These are phyloP conservation scores for Gambusia affinis DNA, from an alignment of 2,113 vertebrate genomes.

Conservation along the genomic window DNA sequence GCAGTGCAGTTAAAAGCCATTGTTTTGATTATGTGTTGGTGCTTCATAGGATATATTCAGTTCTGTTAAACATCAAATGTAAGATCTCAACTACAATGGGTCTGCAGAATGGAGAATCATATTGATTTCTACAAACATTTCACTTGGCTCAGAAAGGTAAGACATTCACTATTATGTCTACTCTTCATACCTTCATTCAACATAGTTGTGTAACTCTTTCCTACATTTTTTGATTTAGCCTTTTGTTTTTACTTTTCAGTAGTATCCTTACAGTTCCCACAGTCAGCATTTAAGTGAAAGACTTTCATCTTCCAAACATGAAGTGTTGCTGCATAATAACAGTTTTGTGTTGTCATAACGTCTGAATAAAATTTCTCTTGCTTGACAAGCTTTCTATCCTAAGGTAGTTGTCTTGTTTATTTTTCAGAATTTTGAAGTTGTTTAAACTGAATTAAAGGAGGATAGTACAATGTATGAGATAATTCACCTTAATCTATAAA, in stretches of 20 bases:
- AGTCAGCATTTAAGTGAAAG: conserved; percentile 26
- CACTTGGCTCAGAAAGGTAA: conserved; percentile 96
- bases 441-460: no score
- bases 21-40: conserved; percentile 49
- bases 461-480: no score
- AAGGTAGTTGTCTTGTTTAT: no score
- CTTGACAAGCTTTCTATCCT: no score
- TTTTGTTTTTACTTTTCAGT: conserved; percentile 23
- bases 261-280: conserved; percentile 28
- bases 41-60: conserved; percentile 30
- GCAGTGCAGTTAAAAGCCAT: conserved; percentile 27
- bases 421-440: no score
- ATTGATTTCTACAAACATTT: conserved; percentile 98
- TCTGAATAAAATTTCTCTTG: no score
- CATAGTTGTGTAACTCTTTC: neutral
- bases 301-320: conserved; percentile 28
- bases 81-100: conserved; percentile 85
- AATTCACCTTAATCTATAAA: no score
- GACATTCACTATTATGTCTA: conserved; percentile 56
- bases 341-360: no score
- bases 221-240: neutral
- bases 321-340: conserved; percentile 19
- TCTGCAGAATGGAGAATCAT: conserved; percentile 93
- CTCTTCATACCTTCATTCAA: conserved; percentile 5
- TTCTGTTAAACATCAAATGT: conserved; percentile 44